Percentiles rank a stretch among this genome's conserved stretches.
Evolutionary conservation across 2,797 vertebrate genomes (phyloP).

Genomic region (Melopsittacus undulatus): DNA sequence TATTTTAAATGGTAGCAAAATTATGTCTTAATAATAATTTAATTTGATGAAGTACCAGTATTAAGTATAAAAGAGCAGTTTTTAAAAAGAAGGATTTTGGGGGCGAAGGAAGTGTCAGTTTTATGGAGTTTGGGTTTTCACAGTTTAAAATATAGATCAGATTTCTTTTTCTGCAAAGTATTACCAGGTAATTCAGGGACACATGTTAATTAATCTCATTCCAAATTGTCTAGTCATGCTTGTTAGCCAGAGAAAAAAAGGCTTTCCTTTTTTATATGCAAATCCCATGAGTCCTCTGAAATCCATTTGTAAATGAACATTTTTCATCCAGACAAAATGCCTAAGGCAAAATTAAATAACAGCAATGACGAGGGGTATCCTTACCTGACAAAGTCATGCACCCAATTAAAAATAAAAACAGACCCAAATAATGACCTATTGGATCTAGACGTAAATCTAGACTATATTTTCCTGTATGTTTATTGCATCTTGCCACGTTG

Average conservation of each 20-base stretch:
- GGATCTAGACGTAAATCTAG: neutral
- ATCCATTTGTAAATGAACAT: neutral
- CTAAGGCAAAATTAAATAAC: neutral
- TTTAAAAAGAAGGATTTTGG: neutral
- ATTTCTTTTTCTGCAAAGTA: neutral
- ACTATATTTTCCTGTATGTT: neutral
- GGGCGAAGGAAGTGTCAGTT: fast-evolving
- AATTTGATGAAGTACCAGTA: neutral
- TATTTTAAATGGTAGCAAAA: neutral
- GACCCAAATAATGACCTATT: neutral
- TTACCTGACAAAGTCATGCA: neutral
- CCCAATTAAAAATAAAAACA: neutral
- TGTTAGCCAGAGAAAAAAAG: neutral
- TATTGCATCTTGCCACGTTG: neutral
- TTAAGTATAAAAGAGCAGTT: neutral
- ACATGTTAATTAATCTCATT: neutral
- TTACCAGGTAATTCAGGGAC: neutral
- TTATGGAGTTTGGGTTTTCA: neutral
- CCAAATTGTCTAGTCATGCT: neutral
- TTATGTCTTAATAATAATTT: neutral
- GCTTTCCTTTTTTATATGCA: neutral
- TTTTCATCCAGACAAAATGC: neutral
- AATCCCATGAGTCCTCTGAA: neutral
- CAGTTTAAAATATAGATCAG: neutral
- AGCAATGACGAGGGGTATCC: neutral